phyloP scores from a whole-genome alignment of 2,113 vertebrate species.

The Notothenia rossii region DNA sequence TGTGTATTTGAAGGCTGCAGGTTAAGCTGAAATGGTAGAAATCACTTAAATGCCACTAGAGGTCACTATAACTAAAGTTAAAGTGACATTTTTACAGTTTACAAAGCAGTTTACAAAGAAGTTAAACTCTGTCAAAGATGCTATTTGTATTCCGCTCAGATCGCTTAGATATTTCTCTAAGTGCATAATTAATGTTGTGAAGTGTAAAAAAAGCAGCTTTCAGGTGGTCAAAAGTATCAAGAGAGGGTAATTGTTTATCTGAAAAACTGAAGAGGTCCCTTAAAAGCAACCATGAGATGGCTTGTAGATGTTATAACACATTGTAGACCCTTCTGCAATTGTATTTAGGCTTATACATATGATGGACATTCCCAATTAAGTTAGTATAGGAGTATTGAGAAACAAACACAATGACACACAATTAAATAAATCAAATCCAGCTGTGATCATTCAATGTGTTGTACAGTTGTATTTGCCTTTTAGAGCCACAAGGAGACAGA shows the following conservation, averaged over 20 bases:
- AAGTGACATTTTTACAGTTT: not conserved
- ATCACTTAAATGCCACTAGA: constrained; percentile 6
- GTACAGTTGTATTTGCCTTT: constrained; percentile 30
- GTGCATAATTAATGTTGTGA: not conserved
- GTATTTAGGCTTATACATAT: not conserved
- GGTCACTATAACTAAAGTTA: not conserved
- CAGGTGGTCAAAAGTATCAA: not conserved
- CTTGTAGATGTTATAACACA: not conserved
- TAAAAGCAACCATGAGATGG: not conserved
- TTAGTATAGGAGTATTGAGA: no score
- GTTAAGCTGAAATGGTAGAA: not conserved
- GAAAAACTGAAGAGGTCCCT: not conserved
- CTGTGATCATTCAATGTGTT: not conserved
- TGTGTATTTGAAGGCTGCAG: not conserved
- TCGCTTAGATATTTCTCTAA: not conserved
- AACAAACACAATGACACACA: no score
- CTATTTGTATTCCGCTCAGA: not conserved
- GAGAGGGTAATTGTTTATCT: not conserved
- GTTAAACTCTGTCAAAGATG: not conserved
- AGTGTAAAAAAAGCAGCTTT: not conserved
- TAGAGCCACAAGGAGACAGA: constrained; percentile 52
- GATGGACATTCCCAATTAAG: not conserved
- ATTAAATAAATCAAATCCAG: not conserved
- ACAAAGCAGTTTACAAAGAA: not conserved
- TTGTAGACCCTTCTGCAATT: not conserved